Base-by-base conservation (phyloP, 2,113 vertebrate genomes). In the Monarcha castaneiventris region DNA sequence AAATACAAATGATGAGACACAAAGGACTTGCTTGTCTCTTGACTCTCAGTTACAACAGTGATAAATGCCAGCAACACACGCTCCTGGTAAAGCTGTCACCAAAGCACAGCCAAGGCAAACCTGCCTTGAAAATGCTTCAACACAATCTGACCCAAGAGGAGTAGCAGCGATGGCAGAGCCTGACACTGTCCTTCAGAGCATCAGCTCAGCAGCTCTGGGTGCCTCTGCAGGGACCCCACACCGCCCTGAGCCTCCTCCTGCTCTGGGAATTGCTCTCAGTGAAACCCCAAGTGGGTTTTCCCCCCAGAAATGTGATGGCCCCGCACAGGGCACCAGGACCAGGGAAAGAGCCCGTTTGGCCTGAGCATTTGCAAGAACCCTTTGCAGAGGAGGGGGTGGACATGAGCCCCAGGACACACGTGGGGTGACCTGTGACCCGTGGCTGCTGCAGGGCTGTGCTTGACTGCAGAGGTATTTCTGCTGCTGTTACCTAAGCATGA, bases 401-500 rank as follows among this genome's bases (percentile, higher is more conserved):
- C 3, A 4, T 3, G 66, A 48, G 14, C 69, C 80, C 85, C 71
- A 20, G 0, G 59, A 13, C 49, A 23, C 68, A 0, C 59, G 4
- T 1, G 84, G 49, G 63, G 63, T 62, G 61, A 11, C 29, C 19
- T 35, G 67, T 88, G 74, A 29, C 55, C 80, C 43, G 1, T 0
- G 32, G 78, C 46, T 56, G 71, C 74, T 30, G 68, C 41, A 4
- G 78, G 88, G 73, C 64, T 32, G 11, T 5, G 77, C 93, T 22
- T 13, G 69, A 27, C 62, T 23, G 84, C 37, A 20, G 20, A 41
- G 33, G 16, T 23, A 4, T 79, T 83, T 52, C 44, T 89, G 80
- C 91, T n/a, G 49, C 56, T 79, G 75, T 84, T 92, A 87, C 63
- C 92, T 86, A 92, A 89, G 86, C 54, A 1, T 92, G 94, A 96